phyloP scores from a whole-genome alignment of 1,140 invertebrate genomes.

The Drosophila takahashii region DNA sequence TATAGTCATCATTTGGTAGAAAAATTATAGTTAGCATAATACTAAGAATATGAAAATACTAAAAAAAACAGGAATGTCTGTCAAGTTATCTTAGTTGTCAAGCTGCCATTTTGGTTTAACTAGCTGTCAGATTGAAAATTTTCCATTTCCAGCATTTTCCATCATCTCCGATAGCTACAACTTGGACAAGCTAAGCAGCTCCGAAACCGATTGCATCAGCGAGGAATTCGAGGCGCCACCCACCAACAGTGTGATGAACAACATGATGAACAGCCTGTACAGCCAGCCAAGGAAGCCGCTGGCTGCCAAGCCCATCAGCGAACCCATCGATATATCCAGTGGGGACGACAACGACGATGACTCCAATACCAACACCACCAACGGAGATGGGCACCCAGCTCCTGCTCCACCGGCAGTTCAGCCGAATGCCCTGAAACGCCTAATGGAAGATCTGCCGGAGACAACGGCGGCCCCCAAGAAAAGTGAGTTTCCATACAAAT shows the following conservation, averaged over 20 bases:
- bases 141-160: constrained; percentile 84
- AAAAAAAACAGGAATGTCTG: no score
- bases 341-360: constrained; percentile 86
- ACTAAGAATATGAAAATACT: no score
- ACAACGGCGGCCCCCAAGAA: constrained; percentile 39
- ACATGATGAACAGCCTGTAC: constrained; percentile 85
- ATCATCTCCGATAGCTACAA: constrained; percentile 87
- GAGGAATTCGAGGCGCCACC: constrained; percentile 74
- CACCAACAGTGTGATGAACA: constrained; percentile 86
- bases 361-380: constrained; percentile 35
- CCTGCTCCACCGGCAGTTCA: not conserved
- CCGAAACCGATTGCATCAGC: constrained; percentile 45
- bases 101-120: no score
- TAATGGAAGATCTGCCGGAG: constrained; percentile 11
- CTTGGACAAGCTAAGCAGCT: constrained; percentile 83
- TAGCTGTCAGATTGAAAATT: no score
- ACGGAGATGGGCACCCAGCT: constrained; percentile 19
- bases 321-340: constrained; percentile 87
- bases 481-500: constrained; percentile 13
- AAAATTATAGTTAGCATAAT: no score
- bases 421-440: constrained; percentile 37
- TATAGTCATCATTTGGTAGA: not conserved
- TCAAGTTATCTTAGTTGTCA: no score
- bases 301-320: constrained; percentile 55
- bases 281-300: constrained; percentile 19